Evolutionary conservation across 2,888 invertebrate species (phyloP), one percentile per base, ranked within the genome.

Genomic region (Caenorhabditis sp.): DNA sequence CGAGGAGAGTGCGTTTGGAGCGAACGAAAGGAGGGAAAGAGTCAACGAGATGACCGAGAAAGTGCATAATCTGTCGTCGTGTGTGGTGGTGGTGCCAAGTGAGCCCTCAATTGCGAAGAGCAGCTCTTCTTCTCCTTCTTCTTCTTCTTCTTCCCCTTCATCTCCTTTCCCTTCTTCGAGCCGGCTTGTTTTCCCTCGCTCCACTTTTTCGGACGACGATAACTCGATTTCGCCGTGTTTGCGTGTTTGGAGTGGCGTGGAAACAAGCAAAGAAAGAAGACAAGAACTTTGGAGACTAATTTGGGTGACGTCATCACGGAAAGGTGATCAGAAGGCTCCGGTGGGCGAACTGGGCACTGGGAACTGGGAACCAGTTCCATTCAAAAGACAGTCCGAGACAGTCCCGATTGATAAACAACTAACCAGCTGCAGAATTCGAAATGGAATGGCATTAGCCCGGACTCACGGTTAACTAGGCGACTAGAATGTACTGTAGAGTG

Each of bases 181-280:
- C 59, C 30, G 9, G 30, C 68, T 50, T 59, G 55, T 37, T 50
- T 50, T 52, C 41, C 13, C 27, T 20, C 26, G 17, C 41, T 27
- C 58, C 50, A 50, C 56, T 66, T 66, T 66, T 66, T 58, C 48
- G 66, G 66, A 66, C 48, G 56, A 66, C 66, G 66, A 66, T 66
- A 66, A 66, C 66, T 66, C 66, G 66, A 66, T 66, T 66, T 66
- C 50, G 66, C 66, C 50, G 56, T 66, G 56, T 50, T 66, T 66
- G 66, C 66, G 66, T 66, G 66, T 58, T 66, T 66, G 66, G 58
- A 66, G 66, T 66, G 66, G 66, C 48, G 50, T 66, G 56, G 66
- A 66, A 56, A 66, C 66, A 66, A 68, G 48, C 56, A 68, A 52
- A 59, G 48, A 27, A 35, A 56, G 56, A 43, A 22, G 46, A 41